Conservation (phyloP, 2,797 vertebrate species). For the Lutjanus campechanus region DNA sequence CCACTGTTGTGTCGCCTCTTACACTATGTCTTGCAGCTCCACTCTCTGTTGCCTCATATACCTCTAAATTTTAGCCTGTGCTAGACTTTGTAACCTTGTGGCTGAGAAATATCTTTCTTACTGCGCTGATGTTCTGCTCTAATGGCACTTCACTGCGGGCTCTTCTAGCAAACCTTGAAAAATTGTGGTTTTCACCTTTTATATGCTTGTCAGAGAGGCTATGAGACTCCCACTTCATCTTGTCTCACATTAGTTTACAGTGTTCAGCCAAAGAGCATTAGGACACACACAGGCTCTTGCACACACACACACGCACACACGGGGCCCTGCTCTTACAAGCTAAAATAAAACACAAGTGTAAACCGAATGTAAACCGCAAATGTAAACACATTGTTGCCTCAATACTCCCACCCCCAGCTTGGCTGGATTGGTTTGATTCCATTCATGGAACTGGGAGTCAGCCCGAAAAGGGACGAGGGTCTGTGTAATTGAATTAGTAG, state of each 20-base stretch:
- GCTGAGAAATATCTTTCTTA: conserved; percentile 6
- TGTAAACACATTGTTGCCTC: conserved; percentile 62
- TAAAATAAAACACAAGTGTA: conserved; percentile 27
- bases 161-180: conserved; percentile 6
- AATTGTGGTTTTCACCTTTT: background rate
- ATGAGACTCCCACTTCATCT: conserved; percentile 18
- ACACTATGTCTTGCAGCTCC: background rate
- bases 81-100: background rate
- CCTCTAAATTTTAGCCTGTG: background rate
- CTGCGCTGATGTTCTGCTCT: background rate
- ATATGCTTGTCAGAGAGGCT: background rate
- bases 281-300: background rate
- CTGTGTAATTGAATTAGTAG: conserved; percentile 75
- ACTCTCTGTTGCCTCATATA: background rate
- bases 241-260: conserved; percentile 20
- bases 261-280: conserved; percentile 18
- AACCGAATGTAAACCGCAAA: conserved; percentile 59
- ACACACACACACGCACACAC: background rate
- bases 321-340: conserved; percentile 7
- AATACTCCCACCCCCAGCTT: conserved; percentile 21
- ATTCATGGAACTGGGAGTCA: conserved; percentile 67
- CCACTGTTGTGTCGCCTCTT: conserved; percentile 14
- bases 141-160: conserved; percentile 5
- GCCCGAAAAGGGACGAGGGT: conserved; percentile 26
- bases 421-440: conserved; percentile 55